These are phyloP conservation scores for Scaptomyza caliginosa DNA, from an alignment of 2,888 invertebrate species.

Conservation along the genomic window DNA sequence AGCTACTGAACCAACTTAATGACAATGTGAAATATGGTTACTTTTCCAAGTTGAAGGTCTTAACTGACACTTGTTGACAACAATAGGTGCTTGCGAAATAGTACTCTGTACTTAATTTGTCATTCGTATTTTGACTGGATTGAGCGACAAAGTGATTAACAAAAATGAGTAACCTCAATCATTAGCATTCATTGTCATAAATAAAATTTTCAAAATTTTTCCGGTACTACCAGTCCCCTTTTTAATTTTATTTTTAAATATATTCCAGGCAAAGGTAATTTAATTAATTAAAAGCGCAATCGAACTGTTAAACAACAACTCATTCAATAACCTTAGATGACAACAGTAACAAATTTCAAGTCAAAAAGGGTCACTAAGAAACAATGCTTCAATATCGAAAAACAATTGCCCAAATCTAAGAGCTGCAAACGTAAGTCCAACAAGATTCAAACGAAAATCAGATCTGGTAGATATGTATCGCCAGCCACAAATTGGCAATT, in stretches of 20 bases:
- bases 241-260: conserved; percentile 10
- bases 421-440: background rate
- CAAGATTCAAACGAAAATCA: background rate
- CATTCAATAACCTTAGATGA: conserved; percentile 35
- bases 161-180: background rate
- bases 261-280: conserved; percentile 32
- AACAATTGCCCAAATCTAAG: background rate
- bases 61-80: background rate
- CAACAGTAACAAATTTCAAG: conserved; percentile 33
- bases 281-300: too few relatives aligned
- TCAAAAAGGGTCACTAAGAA: conserved; percentile 24
- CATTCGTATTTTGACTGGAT: background rate
- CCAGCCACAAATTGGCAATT: conserved; percentile 14
- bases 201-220: conserved; percentile 33
- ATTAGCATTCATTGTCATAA: conserved; percentile 33
- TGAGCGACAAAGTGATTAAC: too few relatives aligned
- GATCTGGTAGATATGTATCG: background rate
- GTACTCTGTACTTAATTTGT: background rate
- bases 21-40: conserved; percentile 26
- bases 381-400: conserved; percentile 47
- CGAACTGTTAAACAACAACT: background rate
- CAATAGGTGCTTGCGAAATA: too few relatives aligned
- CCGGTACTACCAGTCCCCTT: conserved; percentile 8
- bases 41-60: background rate
- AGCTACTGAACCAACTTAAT: background rate